Percentiles rank a stretch among this genome's conserved stretches.
Evolutionary conservation across 2,113 vertebrate genomes (phyloP).

Genomic region (Pelusios castaneus): DNA sequence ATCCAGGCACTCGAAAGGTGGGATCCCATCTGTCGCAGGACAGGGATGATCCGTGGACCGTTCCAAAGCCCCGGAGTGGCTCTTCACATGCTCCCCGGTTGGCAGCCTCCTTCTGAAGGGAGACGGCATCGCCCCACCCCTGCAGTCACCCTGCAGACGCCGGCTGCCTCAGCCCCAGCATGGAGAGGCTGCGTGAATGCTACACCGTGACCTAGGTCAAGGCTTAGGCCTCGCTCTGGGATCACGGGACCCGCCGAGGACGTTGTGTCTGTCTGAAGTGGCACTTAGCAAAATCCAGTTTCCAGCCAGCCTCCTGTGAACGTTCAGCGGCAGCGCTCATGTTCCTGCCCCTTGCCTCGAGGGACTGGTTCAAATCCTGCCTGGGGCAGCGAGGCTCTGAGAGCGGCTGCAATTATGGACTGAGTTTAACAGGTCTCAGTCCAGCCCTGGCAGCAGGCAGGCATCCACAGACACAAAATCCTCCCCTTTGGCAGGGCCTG

Average conservation of each 20-base stretch:
- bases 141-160: no score
- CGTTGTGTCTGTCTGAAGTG: accelerated
- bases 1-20: neutral
- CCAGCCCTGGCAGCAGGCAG: neutral
- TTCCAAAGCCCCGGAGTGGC: no score
- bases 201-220: neutral
- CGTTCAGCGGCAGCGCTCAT: neutral
- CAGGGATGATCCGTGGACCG: neutral
- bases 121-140: neutral
- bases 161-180: no score
- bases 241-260: neutral
- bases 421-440: slow-evolving; percentile 10
- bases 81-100: no score
- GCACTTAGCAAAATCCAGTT: neutral
- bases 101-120: no score
- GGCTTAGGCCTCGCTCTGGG: neutral
- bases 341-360: accelerated
- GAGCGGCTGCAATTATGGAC: neutral
- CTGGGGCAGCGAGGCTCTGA: neutral
- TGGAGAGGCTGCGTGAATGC: neutral
- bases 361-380: neutral
- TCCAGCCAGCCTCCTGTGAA: neutral
- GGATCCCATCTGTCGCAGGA: neutral
- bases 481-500: no score
- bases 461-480: neutral